Percentiles rank a stretch among this genome's conserved stretches.
These are phyloP conservation scores for Cryptocephalus primarius DNA, from an alignment of 2,888 invertebrate genomes.

Conservation along the genomic window DNA sequence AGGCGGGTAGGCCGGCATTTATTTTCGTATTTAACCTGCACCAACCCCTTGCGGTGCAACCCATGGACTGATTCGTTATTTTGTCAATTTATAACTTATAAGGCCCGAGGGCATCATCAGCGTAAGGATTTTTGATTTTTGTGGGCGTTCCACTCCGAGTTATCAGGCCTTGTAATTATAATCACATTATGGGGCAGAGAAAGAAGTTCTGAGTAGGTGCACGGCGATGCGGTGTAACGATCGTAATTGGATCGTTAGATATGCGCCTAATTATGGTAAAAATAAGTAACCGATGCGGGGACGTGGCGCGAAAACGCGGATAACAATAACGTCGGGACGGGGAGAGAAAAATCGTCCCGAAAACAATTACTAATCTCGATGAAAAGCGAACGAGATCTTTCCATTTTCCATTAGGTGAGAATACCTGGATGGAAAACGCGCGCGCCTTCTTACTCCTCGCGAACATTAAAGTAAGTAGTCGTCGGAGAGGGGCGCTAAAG, in stretches of 20 bases:
- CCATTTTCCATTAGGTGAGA: slow-evolving; percentile 4
- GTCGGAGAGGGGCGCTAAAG: slow-evolving; percentile 2
- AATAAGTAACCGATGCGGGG: no score
- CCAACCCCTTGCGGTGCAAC: no score
- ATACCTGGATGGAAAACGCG: not conserved
- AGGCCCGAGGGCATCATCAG: slow-evolving; percentile 33
- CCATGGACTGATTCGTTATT: slow-evolving; percentile 12
- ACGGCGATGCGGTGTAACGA: no score
- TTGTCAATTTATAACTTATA: slow-evolving; percentile 34
- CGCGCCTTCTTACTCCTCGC: no score
- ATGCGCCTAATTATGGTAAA: no score
- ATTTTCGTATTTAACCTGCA: no score
- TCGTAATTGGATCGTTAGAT: no score
- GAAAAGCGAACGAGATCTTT: slow-evolving; percentile 1
- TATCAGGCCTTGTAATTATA: slow-evolving; percentile 36
- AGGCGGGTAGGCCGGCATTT: no score
- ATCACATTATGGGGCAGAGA: slow-evolving; percentile 30
- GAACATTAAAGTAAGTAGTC: slow-evolving; percentile 14
- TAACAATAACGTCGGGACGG: no score
- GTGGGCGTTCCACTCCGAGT: slow-evolving; percentile 34
- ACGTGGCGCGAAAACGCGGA: no score
- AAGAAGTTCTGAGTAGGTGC: slow-evolving; percentile 13
- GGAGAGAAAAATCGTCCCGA: no score
- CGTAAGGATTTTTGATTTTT: slow-evolving; percentile 35
- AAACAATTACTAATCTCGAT: not conserved